These are phyloP conservation scores for Cataglyphis hispanica DNA, from an alignment of 1,140 invertebrate genomes.

Conservation along the genomic window DNA sequence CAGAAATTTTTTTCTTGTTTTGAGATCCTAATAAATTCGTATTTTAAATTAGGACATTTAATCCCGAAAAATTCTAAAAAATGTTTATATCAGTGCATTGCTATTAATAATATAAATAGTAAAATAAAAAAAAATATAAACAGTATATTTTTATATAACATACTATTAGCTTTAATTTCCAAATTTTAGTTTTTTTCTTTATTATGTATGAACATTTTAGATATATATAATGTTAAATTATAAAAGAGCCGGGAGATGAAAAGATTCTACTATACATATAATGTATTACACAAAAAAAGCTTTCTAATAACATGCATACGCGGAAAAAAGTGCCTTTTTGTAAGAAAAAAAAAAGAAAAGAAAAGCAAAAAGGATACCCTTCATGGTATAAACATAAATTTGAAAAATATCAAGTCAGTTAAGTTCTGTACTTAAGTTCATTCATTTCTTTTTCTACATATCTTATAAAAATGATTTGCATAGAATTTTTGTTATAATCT, in stretches of 20 bases:
- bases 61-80: no score
- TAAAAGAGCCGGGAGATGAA: background rate
- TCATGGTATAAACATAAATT: constrained; percentile 17
- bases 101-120: constrained; percentile 5
- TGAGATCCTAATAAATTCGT: no score
- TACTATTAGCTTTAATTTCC: background rate
- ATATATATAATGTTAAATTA: background rate
- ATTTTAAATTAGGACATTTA: no score
- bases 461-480: background rate
- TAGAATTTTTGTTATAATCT: background rate
- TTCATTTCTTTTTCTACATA: background rate
- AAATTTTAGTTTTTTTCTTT: background rate
- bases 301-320: constrained; percentile 2
- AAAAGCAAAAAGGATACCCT: background rate
- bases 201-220: background rate
- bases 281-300: constrained; percentile 27
- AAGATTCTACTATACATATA: constrained; percentile 26
- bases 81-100: background rate
- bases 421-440: background rate
- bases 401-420: background rate
- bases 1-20: no score
- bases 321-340: constrained; percentile 75
- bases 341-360: constrained; percentile 51
- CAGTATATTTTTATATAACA: constrained; percentile 13
- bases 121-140: constrained; percentile 19